Evolutionary conservation across 2,797 vertebrate species (phyloP), one percentile per base, ranked within the genome.

Genomic region (Myotis vivesi): DNA sequence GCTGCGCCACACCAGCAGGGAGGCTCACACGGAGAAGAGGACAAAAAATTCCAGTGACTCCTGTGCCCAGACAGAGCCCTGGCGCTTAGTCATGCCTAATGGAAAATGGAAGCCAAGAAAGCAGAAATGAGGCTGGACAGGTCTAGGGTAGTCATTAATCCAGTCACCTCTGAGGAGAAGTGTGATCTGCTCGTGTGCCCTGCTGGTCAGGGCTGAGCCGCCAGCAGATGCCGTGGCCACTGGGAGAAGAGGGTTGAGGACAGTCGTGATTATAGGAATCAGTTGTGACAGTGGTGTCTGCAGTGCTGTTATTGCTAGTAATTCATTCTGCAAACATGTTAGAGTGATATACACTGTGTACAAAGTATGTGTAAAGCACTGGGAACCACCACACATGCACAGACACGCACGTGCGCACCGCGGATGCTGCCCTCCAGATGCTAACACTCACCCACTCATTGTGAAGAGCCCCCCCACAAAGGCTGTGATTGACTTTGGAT

Each of bases 71-170:
- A 92, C 73, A 28, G 86, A 19, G 89, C 69, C 87, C n/a, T 88
- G 33, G 64, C 68, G 19, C 93, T 98, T 96, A 98, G 96, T 98
- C 97, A 97, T 92, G 71, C 83, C 85, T 8, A 0, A 13, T 94
- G 97, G 97, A 96, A 98, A 97, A 97, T 95, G 92, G 97, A 98
- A 98, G 68, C 96, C 89, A 57, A 96, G 94, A 98, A 98, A 98
- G 96, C 96, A 98, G 97, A 98, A 98, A 94, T 97, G 79, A 75
- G 68, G 73, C 76, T 55, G 82, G 82, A 96, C 1, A 95, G 77
- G 30, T 33, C 51, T n/a, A n/a, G 38, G 57, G 46, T 15, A 62
- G 51, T 38, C 46, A 49, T 75, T 44, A 12, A 38, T 86, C 81
- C 82, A 72, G 82, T 66, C 68, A 33, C 38, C n/a, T 87, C 80